Conservation (phyloP, 2,888 invertebrate species). For the Epinotia brunnichana region DNA sequence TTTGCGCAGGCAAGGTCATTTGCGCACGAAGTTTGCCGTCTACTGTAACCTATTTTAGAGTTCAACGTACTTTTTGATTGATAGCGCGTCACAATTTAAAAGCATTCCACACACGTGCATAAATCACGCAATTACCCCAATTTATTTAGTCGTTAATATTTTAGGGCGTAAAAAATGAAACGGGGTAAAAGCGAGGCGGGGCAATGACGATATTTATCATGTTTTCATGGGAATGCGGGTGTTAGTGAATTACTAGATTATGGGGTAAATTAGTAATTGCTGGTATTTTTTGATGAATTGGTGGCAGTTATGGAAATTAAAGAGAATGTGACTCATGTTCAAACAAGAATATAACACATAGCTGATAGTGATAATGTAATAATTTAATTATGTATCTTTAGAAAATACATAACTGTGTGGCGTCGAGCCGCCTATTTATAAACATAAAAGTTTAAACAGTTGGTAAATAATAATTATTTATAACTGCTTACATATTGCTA, state of each 20-base stretch:
- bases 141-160: slow-evolving; percentile 40
- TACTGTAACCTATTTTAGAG: background rate
- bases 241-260: slow-evolving; percentile 9
- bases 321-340: no score
- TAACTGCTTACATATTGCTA: no score
- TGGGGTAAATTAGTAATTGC: slow-evolving; percentile 7
- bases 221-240: slow-evolving; percentile 8
- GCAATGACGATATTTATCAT: slow-evolving; percentile 22
- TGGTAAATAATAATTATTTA: no score
- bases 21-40: no score
- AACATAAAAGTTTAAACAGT: no score
- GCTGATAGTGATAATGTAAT: no score
- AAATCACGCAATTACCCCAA: slow-evolving; percentile 44
- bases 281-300: background rate
- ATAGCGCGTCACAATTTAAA: slow-evolving; percentile 42
- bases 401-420: no score
- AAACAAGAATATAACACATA: no score
- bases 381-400: no score
- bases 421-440: no score
- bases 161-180: slow-evolving; percentile 28
- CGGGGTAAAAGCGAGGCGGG: slow-evolving; percentile 26
- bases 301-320: background rate
- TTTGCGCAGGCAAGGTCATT: no score
- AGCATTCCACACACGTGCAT: slow-evolving; percentile 39
- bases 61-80: slow-evolving; percentile 28